Evolutionary conservation across 1,140 invertebrate genomes (phyloP), one percentile per base, ranked within the genome.

Genomic region (Anagrus nilaparvatae): DNA sequence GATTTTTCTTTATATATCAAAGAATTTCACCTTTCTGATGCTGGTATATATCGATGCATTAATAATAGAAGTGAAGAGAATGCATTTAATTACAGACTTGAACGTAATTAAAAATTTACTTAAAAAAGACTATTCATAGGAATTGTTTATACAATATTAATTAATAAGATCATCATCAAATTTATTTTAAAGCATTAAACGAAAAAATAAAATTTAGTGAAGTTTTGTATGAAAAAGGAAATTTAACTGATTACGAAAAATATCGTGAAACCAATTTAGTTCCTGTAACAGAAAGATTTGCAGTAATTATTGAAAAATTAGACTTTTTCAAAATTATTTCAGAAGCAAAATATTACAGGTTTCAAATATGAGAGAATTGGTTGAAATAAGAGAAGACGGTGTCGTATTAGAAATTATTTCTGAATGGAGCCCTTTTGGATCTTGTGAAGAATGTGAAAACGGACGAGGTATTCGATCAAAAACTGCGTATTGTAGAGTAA

Each of bases 21-120:
- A 39, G 49, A 61, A 38, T 49, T 74, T 12, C 41, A 52, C 5
- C 12, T 28, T 0, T 33, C 47, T 5, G 72, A 75, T 43, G 46
- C 55, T 12, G 71, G 69, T 1, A 56, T 72, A 48, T 75, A 75
- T 59, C 65, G 58, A 21, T 74, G 72, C 44, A 61, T 65, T 30
- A 61, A 65, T 10, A 42, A 56, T n/a, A 25, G 6, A 60, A 72
- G 37, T n/a, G 21, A 29, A n/a, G 58, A 67, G 39, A 59, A 69
- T 19, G 69, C 69, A 55, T 72, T 58, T 42, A 71, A 72, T 54
- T 75, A 70, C 39, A 65, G 64, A 35, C 44, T 75, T 8, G 72
- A 74, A 54, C 57, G 67, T 69, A 58, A 54, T 16, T 35, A 9
- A 36, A n/a, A n/a, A 31, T 36, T 28, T 39, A 28, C 7, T 6